phyloP scores from a whole-genome alignment of 1,140 invertebrate genomes.

The Drosophila chauvacae region DNA sequence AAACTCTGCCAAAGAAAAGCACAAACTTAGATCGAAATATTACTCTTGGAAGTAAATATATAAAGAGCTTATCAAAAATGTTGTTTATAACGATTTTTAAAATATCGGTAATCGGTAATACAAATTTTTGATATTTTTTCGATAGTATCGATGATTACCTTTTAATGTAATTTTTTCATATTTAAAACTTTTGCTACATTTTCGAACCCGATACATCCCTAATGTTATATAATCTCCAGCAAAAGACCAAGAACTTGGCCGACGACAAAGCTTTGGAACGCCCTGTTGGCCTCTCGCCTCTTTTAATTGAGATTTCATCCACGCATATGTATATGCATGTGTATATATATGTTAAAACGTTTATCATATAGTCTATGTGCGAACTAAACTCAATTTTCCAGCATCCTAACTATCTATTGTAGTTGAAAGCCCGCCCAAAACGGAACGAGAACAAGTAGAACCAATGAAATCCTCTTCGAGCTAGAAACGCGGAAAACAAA shows the following conservation, averaged over 20 bases:
- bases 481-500: conserved; percentile 19
- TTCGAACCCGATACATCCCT: background rate
- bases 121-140: background rate
- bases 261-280: background rate
- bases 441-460: conserved; percentile 34
- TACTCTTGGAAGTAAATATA: background rate
- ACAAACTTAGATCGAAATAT: background rate
- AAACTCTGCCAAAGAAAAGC: background rate
- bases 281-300: background rate
- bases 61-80: background rate
- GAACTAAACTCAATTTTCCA: conserved; percentile 26
- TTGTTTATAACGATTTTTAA: background rate
- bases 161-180: background rate
- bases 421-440: conserved; percentile 42
- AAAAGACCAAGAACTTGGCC: conserved; percentile 7
- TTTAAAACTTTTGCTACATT: background rate
- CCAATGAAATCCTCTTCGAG: conserved; percentile 52
- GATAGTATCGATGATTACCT: background rate
- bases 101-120: background rate
- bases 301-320: conserved; percentile 55
- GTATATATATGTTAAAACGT: conserved; percentile 58
- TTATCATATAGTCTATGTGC: conserved; percentile 75
- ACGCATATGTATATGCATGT: conserved; percentile 30
- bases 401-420: conserved; percentile 23
- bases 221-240: background rate